phyloP scores from a whole-genome alignment of 2,113 vertebrate species.

The Trichomycterus rosablanca region DNA sequence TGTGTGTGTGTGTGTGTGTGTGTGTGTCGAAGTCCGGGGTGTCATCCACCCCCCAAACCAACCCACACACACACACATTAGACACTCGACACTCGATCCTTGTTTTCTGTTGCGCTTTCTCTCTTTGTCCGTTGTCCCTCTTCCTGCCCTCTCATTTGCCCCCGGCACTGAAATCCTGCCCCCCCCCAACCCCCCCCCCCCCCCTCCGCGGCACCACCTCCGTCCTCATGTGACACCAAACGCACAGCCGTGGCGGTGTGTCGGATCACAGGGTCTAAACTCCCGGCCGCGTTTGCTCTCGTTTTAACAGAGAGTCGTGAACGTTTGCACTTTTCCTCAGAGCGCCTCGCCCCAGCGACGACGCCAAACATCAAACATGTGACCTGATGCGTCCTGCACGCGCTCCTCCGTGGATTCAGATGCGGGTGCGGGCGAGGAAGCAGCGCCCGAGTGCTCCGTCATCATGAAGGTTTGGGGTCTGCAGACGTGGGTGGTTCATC shows the following conservation, averaged over 20 bases:
- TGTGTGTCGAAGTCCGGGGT: background rate
- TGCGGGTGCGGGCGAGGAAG: slow-evolving; percentile 20
- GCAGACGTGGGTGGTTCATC: slow-evolving; percentile 16
- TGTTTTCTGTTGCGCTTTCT: slow-evolving; percentile 27
- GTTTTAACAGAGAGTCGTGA: slow-evolving; percentile 31
- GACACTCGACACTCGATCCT: slow-evolving; percentile 25
- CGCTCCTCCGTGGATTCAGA: slow-evolving; percentile 35
- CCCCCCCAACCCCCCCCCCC: slow-evolving; percentile 25
- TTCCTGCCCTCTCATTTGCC: slow-evolving; percentile 16
- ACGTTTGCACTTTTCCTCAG: slow-evolving; percentile 30
- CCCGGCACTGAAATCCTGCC: slow-evolving; percentile 2
- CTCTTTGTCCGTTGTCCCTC: slow-evolving; percentile 18
- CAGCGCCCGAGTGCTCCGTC: slow-evolving; percentile 20
- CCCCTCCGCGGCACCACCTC: slow-evolving; percentile 33
- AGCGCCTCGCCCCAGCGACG: background rate
- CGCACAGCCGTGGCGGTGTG: slow-evolving; percentile 32
- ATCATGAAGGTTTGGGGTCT: slow-evolving; percentile 30
- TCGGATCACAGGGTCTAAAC: slow-evolving; percentile 27
- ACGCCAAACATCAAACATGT: slow-evolving; percentile 17
- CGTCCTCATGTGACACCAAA: slow-evolving; percentile 31
- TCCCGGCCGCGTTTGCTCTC: slow-evolving; percentile 33
- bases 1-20: no score
- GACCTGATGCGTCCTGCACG: slow-evolving; percentile 26
- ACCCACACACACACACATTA: background rate
- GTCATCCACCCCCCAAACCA: background rate